phyloP scores from a whole-genome alignment of 2,888 invertebrate species.

The Elmis aenea region DNA sequence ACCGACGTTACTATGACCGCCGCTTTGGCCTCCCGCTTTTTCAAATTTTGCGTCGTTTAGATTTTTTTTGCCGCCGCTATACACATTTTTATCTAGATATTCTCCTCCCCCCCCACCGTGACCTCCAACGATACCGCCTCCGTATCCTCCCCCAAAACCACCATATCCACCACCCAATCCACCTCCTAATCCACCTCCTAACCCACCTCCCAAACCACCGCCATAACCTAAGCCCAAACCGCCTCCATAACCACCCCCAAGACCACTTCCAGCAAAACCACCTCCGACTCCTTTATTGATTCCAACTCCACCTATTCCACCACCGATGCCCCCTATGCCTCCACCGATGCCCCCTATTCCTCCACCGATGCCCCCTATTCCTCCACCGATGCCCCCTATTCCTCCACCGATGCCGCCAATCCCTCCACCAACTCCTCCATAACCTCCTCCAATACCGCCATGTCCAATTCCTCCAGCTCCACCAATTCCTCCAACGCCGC shows the following conservation, averaged over 20 bases:
- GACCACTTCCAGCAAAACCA: slow-evolving; percentile 4
- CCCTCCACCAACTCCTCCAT: slow-evolving; percentile 43
- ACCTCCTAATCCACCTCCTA: slow-evolving; percentile 14
- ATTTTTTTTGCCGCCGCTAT: slow-evolving; percentile 55
- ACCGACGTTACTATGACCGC: slow-evolving; percentile 53
- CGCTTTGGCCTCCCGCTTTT: slow-evolving; percentile 53
- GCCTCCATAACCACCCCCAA: slow-evolving; percentile 15
- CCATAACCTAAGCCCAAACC: slow-evolving; percentile 29
- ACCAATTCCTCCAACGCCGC: slow-evolving; percentile 32
- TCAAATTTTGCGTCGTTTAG: slow-evolving; percentile 53
- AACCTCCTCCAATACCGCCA: slow-evolving; percentile 27
- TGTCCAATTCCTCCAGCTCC: slow-evolving; percentile 17
- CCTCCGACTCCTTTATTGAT: slow-evolving; percentile 13
- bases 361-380: slow-evolving; percentile 5
- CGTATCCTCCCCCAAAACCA: slow-evolving; percentile 17
- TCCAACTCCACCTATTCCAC: slow-evolving; percentile 31
- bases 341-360: slow-evolving; percentile 35
- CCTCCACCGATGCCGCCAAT: slow-evolving; percentile 52
- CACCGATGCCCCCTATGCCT: slow-evolving; percentile 41
- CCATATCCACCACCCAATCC: slow-evolving; percentile 12
- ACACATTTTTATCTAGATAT: slow-evolving; percentile 54
- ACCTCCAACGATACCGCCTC: slow-evolving; percentile 31
- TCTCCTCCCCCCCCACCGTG: slow-evolving; percentile 33
- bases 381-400: slow-evolving; percentile 54
- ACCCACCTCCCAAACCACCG: slow-evolving; percentile 35